Evolutionary conservation across 2,888 invertebrate genomes (phyloP), one percentile per base, ranked within the genome.

Genomic region (Ellobium chinense): DNA sequence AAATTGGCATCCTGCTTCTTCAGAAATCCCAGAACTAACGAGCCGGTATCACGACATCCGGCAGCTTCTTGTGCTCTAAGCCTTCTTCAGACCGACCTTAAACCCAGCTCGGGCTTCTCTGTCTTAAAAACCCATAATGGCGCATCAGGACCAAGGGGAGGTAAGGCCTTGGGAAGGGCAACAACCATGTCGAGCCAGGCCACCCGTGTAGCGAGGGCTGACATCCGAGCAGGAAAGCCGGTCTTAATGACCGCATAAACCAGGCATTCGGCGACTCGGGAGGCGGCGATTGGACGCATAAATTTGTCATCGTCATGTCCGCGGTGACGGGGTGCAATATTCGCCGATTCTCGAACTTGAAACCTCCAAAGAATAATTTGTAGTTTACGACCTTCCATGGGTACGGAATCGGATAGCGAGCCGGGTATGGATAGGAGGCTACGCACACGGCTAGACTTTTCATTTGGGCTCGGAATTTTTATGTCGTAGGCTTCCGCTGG

Each of bases 201-300:
- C 77, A 77, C 77, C 77, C 77, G n/a, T n/a, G 39, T 31, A 60
- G 77, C 60, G 46, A 62, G n/a, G 56, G 46, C 31, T 36, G 77
- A 68, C 24, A 77, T 56, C 69, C 39, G 69, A 69, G 69, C 77
- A 46, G 36, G 69, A 62, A 56, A 21, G 21, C 66, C 36, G 27
- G 77, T 69, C 77, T 60, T 60, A 68, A 36, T 77, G 37, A 37
- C 54, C n/a, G 37, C 77, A 77, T 77, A 77, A 77, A 77, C 37
- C 34, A 66, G 63, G 7, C n/a, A 14, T 1, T 12, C 58, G 21
- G 27, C 2, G 46, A 24, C n/a, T 37, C 60, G 39, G 62, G 69
- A 60, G 69, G 69, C 65, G 77, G 46, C 14, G 46, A 24, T n/a
- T 29, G 37, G 31, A 1, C 60, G 12, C 77, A 69, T 77, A 77